These are phyloP conservation scores for Battus philenor DNA, from an alignment of 1,140 invertebrate genomes.

Conservation along the genomic window DNA sequence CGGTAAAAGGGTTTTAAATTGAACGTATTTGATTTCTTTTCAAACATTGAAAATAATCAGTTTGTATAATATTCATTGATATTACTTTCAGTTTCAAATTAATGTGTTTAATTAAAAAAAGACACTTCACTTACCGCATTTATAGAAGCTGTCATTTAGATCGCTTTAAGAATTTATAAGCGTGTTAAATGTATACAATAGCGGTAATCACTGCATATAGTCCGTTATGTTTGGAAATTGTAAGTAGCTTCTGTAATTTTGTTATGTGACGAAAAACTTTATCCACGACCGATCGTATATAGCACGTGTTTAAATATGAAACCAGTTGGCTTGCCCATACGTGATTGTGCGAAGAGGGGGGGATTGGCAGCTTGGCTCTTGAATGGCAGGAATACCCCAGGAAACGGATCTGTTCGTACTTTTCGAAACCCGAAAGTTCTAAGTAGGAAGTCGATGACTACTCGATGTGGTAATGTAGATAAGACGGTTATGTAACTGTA, in stretches of 20 bases:
- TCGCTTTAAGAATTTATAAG: not conserved
- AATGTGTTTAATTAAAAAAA: not conserved
- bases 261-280: conserved; percentile 31
- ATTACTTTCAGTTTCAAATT: not conserved
- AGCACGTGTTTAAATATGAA: conserved; percentile 62
- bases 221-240: not conserved
- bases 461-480: conserved; percentile 29
- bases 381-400: conserved; percentile 42
- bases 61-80: no score
- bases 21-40: not conserved
- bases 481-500: conserved; percentile 8
- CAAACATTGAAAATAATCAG: no score
- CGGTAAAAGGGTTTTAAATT: conserved; percentile 8
- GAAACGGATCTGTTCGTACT: conserved; percentile 45
- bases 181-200: no score
- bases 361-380: conserved; percentile 24
- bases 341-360: conserved; percentile 36
- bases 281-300: conserved; percentile 48
- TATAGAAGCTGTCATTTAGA: conserved; percentile 1
- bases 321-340: conserved; percentile 36
- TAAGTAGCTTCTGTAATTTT: conserved; percentile 30
- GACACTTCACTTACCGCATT: conserved; percentile 8
- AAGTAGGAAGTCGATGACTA: conserved; percentile 44
- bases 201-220: conserved; percentile 6
- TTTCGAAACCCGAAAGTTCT: conserved; percentile 59